Base-by-base conservation (phyloP, 2,888 invertebrate species). In the Perizoma affinitatum region DNA sequence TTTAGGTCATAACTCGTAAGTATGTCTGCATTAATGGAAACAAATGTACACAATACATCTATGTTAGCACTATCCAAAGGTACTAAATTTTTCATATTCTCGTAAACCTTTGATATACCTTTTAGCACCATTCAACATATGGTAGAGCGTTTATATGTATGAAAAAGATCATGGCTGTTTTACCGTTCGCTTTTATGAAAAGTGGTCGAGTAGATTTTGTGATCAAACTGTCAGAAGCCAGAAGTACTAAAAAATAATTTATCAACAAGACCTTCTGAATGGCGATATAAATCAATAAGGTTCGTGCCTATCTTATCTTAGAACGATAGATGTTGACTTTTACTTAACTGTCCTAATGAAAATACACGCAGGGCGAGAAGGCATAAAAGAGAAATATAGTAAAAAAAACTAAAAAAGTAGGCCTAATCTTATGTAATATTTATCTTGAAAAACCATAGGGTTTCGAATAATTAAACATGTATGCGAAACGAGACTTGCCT, bases 51-150 rank as follows among this genome's bases (percentile, higher is more conserved):
- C 56, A 55, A 63, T 68, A 66, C 40, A 54, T 68, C 58, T 54
- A 59, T 50, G 63, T 65, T 63, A 61, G 38, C 49, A 44, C 42
- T 63, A 47, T 50, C 46, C 50, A 33, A n/a, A 55, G 56, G 53
- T 55, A 57, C 45, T 69, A 52, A 67, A 59, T 61, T 54, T 61
- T 65, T 49, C 69, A 66, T 63, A 62, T 63, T 53, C 60, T 63
- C 63, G 63, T 65, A 68, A 68, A 66, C 56, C 40, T 58, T 56
- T 42, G 51, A 52, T 59, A 48, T 48, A 43, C 45, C 45, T 59
- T 61, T 64, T 62, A 51, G 44, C 42, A 46, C 59, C 43, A 61
- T 65, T 54, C 46, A 33, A 58, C 63, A 60, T 46, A 43, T 49
- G 36, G 34, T 34, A 6, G n/a, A 7, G 10, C 46, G 47, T 58